These are phyloP conservation scores for Lacerta agilis DNA, from an alignment of 2,797 vertebrate genomes.

Conservation along the genomic window DNA sequence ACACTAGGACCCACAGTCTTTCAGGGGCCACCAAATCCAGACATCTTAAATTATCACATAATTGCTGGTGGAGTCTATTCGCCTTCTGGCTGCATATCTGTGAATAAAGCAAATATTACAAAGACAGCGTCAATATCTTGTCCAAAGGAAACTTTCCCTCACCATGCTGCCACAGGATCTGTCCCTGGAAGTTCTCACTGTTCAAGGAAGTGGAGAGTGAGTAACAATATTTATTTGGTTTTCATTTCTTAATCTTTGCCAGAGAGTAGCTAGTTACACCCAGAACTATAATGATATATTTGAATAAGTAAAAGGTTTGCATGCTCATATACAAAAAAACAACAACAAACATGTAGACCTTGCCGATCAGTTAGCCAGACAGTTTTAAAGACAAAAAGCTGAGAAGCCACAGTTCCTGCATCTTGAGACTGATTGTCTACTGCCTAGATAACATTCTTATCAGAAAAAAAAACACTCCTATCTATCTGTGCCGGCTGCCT, in stretches of 20 bases:
- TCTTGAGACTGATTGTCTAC: background rate
- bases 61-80: background rate
- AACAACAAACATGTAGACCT: background rate
- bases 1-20: too few relatives aligned
- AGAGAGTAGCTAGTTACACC: background rate
- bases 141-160: background rate
- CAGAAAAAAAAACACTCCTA: background rate
- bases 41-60: too few relatives aligned
- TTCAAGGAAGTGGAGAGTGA: background rate
- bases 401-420: background rate
- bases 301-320: background rate
- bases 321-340: background rate
- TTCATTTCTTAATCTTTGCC: background rate
- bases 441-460: background rate
- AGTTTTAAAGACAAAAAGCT: conserved; percentile 5
- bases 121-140: background rate
- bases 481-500: background rate
- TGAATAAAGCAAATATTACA: background rate
- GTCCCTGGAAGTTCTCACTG: background rate
- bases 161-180: background rate
- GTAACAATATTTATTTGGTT: conserved; percentile 9
- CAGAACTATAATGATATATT: background rate
- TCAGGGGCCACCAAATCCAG: too few relatives aligned
- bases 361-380: conserved; percentile 6
- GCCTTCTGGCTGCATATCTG: background rate